Evolutionary conservation across 2,797 vertebrate genomes (phyloP).

Genomic region (Serranus cabrilla): DNA sequence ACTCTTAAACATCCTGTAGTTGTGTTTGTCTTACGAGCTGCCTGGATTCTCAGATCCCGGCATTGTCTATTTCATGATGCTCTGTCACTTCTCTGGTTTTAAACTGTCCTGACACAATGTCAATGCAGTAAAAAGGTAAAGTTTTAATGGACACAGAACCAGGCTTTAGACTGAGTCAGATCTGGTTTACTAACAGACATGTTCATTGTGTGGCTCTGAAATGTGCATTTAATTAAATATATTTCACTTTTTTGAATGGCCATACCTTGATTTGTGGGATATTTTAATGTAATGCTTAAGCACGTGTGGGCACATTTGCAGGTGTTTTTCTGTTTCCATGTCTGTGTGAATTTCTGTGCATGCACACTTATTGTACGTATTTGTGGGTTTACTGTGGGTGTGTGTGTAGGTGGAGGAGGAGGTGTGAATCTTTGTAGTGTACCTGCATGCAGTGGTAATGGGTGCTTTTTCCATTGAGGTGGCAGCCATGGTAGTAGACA

Average conservation of each 20-base stretch:
- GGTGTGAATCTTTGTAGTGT: slow-evolving; percentile 61
- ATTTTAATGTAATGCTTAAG: slow-evolving; percentile 26
- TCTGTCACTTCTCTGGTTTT: slow-evolving; percentile 5
- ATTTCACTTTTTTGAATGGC: slow-evolving; percentile 8
- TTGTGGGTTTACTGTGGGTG: slow-evolving; percentile 43
- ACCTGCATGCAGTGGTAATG: slow-evolving; percentile 99
- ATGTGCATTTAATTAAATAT: slow-evolving; percentile 12
- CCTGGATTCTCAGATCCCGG: slow-evolving; percentile 32
- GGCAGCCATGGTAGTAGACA: slow-evolving; percentile 98
- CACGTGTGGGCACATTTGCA: slow-evolving; percentile 8
- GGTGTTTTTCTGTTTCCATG: slow-evolving; percentile 22
- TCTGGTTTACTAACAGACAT: neutral
- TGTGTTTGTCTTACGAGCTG: slow-evolving; percentile 25
- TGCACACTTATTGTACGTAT: slow-evolving; percentile 22
- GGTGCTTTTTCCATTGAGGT: slow-evolving; percentile 99
- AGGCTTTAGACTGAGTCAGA: slow-evolving; percentile 6
- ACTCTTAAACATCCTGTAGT: slow-evolving; percentile 37
- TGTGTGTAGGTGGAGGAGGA: slow-evolving; percentile 45
- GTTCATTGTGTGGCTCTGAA: slow-evolving; percentile 3
- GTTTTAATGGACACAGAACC: slow-evolving; percentile 3
- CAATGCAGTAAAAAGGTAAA: neutral
- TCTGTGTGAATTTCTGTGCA: slow-evolving; percentile 16
- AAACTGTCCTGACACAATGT: slow-evolving; percentile 36
- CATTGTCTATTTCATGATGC: slow-evolving; percentile 2
- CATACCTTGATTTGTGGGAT: neutral